Conservation (phyloP, 92 coral and sea anemone genomes). For the Diadumene lineata region DNA sequence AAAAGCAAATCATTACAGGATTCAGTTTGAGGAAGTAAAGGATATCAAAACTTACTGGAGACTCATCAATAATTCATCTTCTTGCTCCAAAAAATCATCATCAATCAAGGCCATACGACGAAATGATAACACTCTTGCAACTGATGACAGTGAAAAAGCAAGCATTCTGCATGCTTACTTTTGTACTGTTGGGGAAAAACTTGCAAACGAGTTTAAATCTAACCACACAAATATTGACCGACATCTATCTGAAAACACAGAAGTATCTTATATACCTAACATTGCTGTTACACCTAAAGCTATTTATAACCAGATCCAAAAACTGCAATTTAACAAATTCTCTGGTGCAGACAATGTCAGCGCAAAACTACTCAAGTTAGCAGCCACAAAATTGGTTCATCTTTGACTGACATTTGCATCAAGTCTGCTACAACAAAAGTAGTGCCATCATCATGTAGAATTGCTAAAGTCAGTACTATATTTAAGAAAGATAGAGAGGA, state of each 20-base stretch:
- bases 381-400: constrained; percentile 17
- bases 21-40: constrained; percentile 28
- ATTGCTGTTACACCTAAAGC: constrained; percentile 29
- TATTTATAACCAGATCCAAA: constrained; percentile 18
- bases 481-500: constrained; percentile 43
- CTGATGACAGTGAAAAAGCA: constrained; percentile 31
- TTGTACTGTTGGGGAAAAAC: constrained; percentile 34
- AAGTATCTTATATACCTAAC: background rate
- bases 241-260: background rate
- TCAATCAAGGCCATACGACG: constrained; percentile 29
- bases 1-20: constrained; percentile 34
- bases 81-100: constrained; percentile 3
- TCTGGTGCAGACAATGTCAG: constrained; percentile 39
- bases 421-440: constrained; percentile 2
- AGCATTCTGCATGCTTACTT: constrained; percentile 38
- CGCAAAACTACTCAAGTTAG: constrained; percentile 34
- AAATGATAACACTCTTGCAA: constrained; percentile 44
- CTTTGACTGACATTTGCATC: constrained; percentile 30
- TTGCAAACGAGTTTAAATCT: constrained; percentile 9
- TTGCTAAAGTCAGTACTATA: constrained; percentile 28
- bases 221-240: background rate
- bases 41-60: constrained; percentile 47
- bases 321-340: constrained; percentile 29
- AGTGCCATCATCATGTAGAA: constrained; percentile 37
- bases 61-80: constrained; percentile 35